These are phyloP conservation scores for Suncus etruscus DNA, from an alignment of 2,113 vertebrate genomes.

Conservation along the genomic window DNA sequence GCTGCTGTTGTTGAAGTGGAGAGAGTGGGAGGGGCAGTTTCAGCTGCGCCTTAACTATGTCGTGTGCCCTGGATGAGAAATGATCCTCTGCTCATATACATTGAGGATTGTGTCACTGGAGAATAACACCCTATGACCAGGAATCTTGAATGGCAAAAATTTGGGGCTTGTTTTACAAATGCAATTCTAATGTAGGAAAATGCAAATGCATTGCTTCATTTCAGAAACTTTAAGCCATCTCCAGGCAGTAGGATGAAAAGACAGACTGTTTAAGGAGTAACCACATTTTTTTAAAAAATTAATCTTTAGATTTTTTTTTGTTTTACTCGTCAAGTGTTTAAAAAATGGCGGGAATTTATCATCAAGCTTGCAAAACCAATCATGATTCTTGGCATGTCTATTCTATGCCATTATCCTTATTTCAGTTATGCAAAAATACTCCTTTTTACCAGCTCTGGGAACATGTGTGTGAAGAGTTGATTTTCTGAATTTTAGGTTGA, in stretches of 20 bases:
- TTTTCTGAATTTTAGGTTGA: slow-evolving; percentile 58
- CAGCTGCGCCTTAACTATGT: slow-evolving; percentile 53
- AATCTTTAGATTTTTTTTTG: slow-evolving; percentile 76
- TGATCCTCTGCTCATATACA: slow-evolving; percentile 70
- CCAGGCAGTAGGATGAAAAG: slow-evolving; percentile 75
- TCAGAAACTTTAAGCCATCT: slow-evolving; percentile 66
- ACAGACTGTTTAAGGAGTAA: slow-evolving; percentile 79
- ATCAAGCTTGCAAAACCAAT: slow-evolving; percentile 65
- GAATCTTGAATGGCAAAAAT: slow-evolving; percentile 84
- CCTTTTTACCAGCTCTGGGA: background rate
- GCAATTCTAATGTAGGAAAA: slow-evolving; percentile 87
- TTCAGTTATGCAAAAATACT: background rate
- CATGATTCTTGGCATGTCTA: slow-evolving; percentile 74
- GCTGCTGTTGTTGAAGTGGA: slow-evolving; percentile 67
- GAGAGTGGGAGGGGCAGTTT: slow-evolving; percentile 19
- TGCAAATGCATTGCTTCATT: slow-evolving; percentile 72
- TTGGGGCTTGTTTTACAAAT: slow-evolving; percentile 83
- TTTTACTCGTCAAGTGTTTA: slow-evolving; percentile 62
- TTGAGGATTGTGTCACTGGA: slow-evolving; percentile 76
- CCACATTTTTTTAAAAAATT: slow-evolving; percentile 14
- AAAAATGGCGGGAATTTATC: slow-evolving; percentile 80
- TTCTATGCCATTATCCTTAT: slow-evolving; percentile 30
- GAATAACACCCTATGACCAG: slow-evolving; percentile 79
- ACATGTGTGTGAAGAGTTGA: background rate
- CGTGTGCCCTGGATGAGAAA: slow-evolving; percentile 76